Base-by-base conservation (phyloP, 2,797 vertebrate species). In the Sparidentex hasta region DNA sequence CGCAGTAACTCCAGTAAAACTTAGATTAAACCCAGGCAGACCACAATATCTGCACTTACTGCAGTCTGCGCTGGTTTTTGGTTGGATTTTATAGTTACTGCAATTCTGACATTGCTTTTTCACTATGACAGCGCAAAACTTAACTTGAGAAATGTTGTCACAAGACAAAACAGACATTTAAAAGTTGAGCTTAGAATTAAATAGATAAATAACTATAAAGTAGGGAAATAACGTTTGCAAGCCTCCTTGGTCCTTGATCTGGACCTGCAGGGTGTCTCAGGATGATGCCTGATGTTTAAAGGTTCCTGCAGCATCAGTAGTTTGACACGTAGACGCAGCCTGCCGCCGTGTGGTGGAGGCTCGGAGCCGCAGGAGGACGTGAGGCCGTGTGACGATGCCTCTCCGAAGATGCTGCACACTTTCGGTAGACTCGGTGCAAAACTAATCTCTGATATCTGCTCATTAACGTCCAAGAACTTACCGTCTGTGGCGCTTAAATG, bases 281-380 rank as follows among this genome's bases (percentile, higher is more conserved):
- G 29, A 17, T 50, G 56, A 14, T 20, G 0, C 9, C 7, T n/a
- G 25, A 18, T 55, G 21, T 46, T 43, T 2, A 41, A 7, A 25
- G 41, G 1, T 21, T 63, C 23, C 3, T 33, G 9, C 25, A 12
- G 7, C 18, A 33, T 43, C 2, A 68, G 38, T 21, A 51, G 25
- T 56, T 29, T 2, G 3, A 41, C 41, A 52, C 21, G 6, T 18
- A 54, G 74, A 62, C 3, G 12, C 66, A 84, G 57, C 23, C 74
- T 79, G 91, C 86, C 89, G 2, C 86, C 90, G 2, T 67, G 88
- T 91, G 92, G 91, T 74, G 54, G 74, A 80, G 2, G 0, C 13
- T 7, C 0, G 21, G n/a, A 62, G 25, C 71, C 52, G 71, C 58
- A 82, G 0, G 38, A 79, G 27, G 38, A 3, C 27, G 27, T 20